phyloP scores from a whole-genome alignment of 2,113 vertebrate species.

The Phaetusa simplex region DNA sequence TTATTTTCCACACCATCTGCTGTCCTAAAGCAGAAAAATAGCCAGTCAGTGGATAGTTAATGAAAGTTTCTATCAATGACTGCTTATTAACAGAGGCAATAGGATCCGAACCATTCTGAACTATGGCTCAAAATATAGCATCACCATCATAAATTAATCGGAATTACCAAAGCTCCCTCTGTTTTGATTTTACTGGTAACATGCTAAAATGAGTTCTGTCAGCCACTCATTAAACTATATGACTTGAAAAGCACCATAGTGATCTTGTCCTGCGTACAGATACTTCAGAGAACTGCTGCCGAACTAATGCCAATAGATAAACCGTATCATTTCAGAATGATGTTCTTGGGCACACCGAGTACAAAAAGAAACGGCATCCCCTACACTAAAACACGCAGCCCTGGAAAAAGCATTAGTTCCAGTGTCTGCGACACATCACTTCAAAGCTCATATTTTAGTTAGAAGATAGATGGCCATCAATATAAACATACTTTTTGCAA shows the following conservation, averaged over 20 bases:
- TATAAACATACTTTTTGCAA: background rate
- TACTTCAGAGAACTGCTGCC: background rate
- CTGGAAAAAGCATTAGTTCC: background rate
- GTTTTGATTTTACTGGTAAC: background rate
- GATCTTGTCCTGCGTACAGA: background rate
- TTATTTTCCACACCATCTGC: background rate
- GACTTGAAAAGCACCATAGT: background rate
- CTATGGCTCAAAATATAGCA: background rate
- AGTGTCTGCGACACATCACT: background rate
- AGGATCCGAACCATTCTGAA: background rate
- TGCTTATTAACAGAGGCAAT: background rate
- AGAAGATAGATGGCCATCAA: background rate
- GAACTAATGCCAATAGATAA: rapidly evolving
- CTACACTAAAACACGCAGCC: background rate
- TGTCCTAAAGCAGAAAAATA: background rate
- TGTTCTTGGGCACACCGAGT: background rate
- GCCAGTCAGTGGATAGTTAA: background rate
- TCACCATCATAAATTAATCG: background rate
- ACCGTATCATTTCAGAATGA: background rate
- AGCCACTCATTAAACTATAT: background rate
- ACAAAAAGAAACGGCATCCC: background rate
- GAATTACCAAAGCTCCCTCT: background rate
- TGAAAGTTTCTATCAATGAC: background rate
- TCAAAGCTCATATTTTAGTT: background rate
- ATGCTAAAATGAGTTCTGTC: background rate